Conservation (phyloP, 2,797 vertebrate species). For the Vireo griseus region DNA sequence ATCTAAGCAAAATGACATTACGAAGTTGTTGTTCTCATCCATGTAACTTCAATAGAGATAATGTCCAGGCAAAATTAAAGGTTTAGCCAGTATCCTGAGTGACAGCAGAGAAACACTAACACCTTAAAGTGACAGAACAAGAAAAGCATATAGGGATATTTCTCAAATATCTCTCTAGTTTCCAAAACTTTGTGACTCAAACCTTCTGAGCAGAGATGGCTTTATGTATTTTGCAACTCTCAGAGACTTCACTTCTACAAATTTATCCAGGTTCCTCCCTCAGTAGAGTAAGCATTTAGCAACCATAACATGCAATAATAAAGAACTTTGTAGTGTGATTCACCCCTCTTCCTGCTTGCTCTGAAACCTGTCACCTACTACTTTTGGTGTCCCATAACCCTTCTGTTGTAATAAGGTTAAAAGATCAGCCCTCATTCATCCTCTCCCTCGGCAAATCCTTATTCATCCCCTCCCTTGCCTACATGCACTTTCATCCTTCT, state of each 20-base stretch:
- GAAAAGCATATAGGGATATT: neutral
- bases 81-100: neutral
- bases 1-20: neutral
- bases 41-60: accelerated
- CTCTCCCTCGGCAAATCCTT: neutral
- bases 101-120: neutral
- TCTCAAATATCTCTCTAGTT: neutral
- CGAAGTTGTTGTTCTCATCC: neutral
- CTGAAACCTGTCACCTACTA: neutral
- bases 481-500: neutral
- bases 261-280: neutral
- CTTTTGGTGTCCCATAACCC: neutral
- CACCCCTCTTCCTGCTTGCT: neutral
- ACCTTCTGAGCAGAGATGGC: neutral
- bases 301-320: neutral
- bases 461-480: neutral
- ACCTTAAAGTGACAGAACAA: neutral
- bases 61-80: neutral
- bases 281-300: neutral
- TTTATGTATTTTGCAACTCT: neutral
- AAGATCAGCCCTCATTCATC: neutral
- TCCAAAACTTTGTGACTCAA: neutral
- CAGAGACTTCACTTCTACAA: neutral
- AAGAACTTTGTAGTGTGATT: neutral
- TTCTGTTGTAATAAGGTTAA: neutral